Evolutionary conservation across 2,797 vertebrate species (phyloP).

Genomic region (Chelonia mydas): DNA sequence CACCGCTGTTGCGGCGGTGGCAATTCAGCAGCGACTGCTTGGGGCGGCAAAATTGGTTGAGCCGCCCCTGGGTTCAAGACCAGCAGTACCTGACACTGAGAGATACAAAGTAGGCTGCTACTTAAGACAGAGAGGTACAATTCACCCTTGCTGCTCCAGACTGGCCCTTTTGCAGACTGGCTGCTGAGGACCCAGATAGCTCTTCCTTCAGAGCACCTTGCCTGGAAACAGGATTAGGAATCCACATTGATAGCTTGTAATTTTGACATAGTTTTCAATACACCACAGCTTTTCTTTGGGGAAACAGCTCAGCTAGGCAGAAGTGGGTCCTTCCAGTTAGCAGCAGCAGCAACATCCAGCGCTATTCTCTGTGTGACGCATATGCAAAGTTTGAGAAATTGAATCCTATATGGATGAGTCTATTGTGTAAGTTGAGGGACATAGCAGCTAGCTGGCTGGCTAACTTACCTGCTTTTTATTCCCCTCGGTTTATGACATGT

Average conservation of each 20-base stretch:
- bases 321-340: background rate
- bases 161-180: no score
- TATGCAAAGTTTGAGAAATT: background rate
- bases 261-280: background rate
- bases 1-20: no score
- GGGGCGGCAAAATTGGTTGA: no score
- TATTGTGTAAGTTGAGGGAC: background rate
- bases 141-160: background rate
- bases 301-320: background rate
- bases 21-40: no score
- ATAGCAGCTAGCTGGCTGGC: background rate
- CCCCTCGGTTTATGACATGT: background rate
- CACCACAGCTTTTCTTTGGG: background rate
- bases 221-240: background rate
- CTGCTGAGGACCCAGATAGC: background rate
- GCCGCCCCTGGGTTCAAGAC: background rate
- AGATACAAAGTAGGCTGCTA: background rate
- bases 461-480: background rate
- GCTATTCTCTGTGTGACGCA: background rate
- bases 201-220: background rate
- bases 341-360: background rate
- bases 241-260: background rate
- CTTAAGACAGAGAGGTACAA: background rate
- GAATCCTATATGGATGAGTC: background rate
- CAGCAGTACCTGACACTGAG: background rate